phyloP scores from a whole-genome alignment of 2,888 invertebrate genomes.

The Drosophila sordidapex region DNA sequence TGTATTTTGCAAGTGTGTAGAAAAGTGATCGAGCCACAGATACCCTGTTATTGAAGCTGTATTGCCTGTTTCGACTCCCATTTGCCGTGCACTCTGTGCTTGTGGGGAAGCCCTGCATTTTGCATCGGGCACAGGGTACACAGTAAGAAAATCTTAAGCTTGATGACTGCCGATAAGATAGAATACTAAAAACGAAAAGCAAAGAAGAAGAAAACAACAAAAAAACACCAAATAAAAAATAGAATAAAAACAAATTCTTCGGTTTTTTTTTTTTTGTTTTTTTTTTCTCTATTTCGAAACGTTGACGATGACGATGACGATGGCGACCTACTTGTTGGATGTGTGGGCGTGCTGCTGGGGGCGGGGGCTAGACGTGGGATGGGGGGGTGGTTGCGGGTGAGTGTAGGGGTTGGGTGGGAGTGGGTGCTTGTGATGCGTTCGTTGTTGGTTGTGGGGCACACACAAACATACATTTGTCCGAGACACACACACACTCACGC shows the following conservation, averaged over 20 bases:
- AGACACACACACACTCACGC: neutral
- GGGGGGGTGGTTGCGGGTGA: neutral
- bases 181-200: conserved; percentile 33
- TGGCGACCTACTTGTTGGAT: conserved; percentile 76
- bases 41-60: neutral
- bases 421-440: neutral
- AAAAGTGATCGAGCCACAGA: neutral
- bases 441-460: neutral
- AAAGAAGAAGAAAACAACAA: neutral
- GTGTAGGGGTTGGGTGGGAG: neutral
- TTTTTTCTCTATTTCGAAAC: conserved; percentile 62
- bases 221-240: conserved; percentile 26
- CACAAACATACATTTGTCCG: neutral
- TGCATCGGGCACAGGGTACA: neutral
- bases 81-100: neutral
- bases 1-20: neutral
- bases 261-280: conserved; percentile 2
- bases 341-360: conserved; percentile 56
- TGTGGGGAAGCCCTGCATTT: neutral
- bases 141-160: conserved; percentile 24
- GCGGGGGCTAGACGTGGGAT: neutral
- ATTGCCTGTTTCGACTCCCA: neutral
- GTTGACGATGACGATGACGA: conserved; percentile 54
- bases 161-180: conserved; percentile 72
- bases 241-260: conserved; percentile 29